Evolutionary conservation across 1,140 invertebrate species (phyloP).

Genomic region (Drosophila kohkoa): DNA sequence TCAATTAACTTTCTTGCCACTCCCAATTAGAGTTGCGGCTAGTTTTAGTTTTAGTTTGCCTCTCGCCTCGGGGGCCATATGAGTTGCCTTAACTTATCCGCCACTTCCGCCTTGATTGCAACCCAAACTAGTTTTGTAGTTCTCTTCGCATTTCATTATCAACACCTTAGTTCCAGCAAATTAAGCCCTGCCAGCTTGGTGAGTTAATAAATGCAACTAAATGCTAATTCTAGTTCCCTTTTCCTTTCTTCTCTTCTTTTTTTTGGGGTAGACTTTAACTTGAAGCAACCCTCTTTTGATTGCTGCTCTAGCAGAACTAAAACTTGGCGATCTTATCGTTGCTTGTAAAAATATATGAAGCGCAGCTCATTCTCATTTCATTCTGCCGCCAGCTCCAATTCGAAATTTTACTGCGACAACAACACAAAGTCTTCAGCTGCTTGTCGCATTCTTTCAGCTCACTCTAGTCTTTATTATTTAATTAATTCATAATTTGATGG

Average conservation of each 20-base stretch:
- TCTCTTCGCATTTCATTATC: constrained; percentile 66
- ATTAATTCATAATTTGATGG: constrained; percentile 74
- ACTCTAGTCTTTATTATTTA: constrained; percentile 60
- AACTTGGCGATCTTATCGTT: constrained; percentile 63
- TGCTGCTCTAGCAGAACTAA: constrained; percentile 24
- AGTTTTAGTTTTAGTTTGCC: not conserved
- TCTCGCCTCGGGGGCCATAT: constrained; percentile 9
- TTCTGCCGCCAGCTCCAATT: not conserved
- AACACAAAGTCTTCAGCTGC: constrained; percentile 16
- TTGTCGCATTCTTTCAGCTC: constrained; percentile 11
- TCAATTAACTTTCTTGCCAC: constrained; percentile 55
- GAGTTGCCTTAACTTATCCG: constrained; percentile 41
- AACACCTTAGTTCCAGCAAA: constrained; percentile 83
- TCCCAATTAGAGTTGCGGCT: constrained; percentile 32
- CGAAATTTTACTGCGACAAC: constrained; percentile 24
- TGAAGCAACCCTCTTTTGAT: constrained; percentile 45
- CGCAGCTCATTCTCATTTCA: constrained; percentile 29
- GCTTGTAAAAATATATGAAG: constrained; percentile 54
- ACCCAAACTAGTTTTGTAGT: not conserved
- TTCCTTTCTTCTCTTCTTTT: too few relatives aligned
- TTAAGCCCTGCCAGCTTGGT: constrained; percentile 63
- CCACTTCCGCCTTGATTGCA: constrained; percentile 37
- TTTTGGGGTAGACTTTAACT: not conserved
- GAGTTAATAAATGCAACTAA: constrained; percentile 77
- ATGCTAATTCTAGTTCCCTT: constrained; percentile 40